Conservation (phyloP, 2,113 vertebrate species). For the Platysteira castanea region DNA sequence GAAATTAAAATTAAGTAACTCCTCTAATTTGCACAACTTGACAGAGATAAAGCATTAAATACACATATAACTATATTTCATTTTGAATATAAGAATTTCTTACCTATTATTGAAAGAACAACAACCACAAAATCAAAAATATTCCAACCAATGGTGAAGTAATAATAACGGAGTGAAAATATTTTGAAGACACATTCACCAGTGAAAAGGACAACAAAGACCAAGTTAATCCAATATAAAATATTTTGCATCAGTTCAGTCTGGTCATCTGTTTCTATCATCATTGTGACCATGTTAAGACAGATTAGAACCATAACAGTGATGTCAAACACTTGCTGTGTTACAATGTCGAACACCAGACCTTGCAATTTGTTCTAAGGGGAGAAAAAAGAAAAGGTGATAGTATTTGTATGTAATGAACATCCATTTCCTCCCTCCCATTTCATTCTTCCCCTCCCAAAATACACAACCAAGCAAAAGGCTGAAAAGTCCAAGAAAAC, state of each 20-base stretch:
- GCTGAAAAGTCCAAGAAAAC: neutral
- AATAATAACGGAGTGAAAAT: constrained; percentile 89
- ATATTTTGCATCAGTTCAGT: neutral
- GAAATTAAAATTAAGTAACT: neutral
- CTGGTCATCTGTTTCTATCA: constrained; percentile 90
- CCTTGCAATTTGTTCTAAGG: constrained; percentile 92
- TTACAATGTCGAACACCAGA: constrained; percentile 88
- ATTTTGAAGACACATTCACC: constrained; percentile 93
- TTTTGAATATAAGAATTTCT: constrained; percentile 40
- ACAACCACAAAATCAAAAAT: constrained; percentile 97
- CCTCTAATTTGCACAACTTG: neutral
- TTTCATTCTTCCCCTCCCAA: neutral
- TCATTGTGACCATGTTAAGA: constrained; percentile 97
- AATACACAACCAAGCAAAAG: neutral
- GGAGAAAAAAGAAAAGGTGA: constrained; percentile 4
- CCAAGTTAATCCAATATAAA: constrained; percentile 80
- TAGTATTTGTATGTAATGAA: neutral
- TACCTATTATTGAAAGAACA: constrained; percentile 94
- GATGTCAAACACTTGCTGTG: constrained; percentile 91
- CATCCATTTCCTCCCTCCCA: neutral
- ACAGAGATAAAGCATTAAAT: neutral
- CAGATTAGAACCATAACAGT: constrained; percentile 92
- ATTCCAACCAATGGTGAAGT: constrained; percentile 95
- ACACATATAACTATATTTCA: neutral
- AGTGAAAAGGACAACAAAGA: constrained; percentile 89